Evolutionary conservation across 2,888 invertebrate species (phyloP).

Genomic region (Ptilodon capucinus): DNA sequence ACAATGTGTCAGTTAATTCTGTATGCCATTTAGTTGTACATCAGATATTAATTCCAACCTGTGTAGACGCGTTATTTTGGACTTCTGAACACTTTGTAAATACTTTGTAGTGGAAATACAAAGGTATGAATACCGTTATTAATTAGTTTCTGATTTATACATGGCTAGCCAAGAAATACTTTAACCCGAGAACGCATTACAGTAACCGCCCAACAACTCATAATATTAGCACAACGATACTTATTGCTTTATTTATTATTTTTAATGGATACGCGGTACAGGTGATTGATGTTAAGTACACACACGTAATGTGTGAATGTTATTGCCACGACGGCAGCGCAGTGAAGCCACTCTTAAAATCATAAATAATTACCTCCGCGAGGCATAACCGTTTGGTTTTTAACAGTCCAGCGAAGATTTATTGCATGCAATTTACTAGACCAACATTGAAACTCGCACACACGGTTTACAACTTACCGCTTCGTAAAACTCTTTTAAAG

Average conservation of each 20-base stretch:
- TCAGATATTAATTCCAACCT: no score
- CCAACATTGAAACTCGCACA: background rate
- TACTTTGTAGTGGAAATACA: no score
- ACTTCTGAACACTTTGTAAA: no score
- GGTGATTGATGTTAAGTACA: constrained; percentile 36
- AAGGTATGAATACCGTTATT: no score
- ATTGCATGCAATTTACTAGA: constrained; percentile 2
- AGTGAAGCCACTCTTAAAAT: constrained; percentile 14
- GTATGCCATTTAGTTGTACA: no score
- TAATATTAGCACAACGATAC: constrained; percentile 11
- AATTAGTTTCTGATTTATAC: no score
- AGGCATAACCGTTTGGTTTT: constrained; percentile 6
- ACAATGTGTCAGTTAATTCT: no score
- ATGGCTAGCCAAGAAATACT: no score
- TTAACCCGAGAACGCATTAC: no score
- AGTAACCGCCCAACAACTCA: background rate
- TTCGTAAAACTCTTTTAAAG: background rate
- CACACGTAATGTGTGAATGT: constrained; percentile 31
- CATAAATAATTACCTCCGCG: constrained; percentile 16
- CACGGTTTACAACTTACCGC: constrained; percentile 1
- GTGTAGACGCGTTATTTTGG: no score
- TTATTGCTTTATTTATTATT: constrained; percentile 28
- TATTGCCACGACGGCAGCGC: constrained; percentile 8
- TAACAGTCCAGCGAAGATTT: constrained; percentile 10
- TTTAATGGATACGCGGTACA: constrained; percentile 30